phyloP scores from a whole-genome alignment of 2,797 vertebrate genomes.

The Channallabes apus region DNA sequence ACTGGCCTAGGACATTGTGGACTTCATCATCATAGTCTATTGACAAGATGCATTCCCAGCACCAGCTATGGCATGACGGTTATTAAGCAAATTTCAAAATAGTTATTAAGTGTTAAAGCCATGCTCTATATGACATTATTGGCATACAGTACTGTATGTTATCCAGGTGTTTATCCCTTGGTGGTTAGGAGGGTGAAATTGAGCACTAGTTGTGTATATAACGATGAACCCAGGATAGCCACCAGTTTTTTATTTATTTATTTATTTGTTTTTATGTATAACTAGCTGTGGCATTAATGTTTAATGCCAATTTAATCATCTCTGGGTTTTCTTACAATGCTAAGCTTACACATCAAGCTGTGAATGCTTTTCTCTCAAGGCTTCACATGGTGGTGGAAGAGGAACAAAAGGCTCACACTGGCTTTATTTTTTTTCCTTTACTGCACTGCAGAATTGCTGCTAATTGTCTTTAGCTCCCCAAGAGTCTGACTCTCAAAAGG shows the following conservation, averaged over 20 bases:
- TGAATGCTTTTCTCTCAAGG: conserved; percentile 37
- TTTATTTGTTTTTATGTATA: background rate
- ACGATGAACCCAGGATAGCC: background rate
- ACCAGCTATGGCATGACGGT: background rate
- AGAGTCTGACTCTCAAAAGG: conserved; percentile 58
- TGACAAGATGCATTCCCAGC: background rate
- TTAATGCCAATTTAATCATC: background rate
- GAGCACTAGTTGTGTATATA: background rate
- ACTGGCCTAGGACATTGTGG: background rate
- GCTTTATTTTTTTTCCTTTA: conserved; percentile 30
- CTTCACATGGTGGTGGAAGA: conserved; percentile 17
- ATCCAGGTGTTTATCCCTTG: background rate
- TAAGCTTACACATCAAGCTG: conserved; percentile 7
- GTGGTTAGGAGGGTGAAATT: background rate
- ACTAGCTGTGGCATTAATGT: conserved; percentile 7
- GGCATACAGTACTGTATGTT: background rate
- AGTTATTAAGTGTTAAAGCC: background rate
- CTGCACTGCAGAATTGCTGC: conserved; percentile 43
- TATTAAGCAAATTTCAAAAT: background rate
- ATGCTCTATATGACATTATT: background rate
- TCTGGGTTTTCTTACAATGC: background rate
- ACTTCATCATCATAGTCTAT: background rate
- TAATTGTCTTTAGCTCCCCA: conserved; percentile 59
- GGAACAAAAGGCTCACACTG: conserved; percentile 49
- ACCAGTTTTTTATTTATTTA: background rate